Evolutionary conservation across 2,888 invertebrate species (phyloP).

Genomic region (Chydorus sphaericus): DNA sequence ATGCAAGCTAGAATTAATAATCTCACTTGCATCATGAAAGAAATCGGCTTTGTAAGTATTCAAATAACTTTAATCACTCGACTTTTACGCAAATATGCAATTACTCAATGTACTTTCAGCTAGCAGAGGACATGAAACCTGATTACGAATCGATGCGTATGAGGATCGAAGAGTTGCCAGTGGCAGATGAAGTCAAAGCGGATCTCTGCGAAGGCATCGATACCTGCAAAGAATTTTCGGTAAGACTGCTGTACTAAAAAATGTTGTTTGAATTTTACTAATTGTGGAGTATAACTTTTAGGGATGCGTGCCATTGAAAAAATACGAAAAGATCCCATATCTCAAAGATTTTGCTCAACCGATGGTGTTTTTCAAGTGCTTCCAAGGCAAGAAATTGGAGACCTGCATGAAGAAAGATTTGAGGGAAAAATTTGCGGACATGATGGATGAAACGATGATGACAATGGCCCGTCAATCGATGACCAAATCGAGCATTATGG

Average conservation of each 20-base stretch:
- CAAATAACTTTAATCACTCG: too few relatives aligned
- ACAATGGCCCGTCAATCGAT: background rate
- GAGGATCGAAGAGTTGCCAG: slow-evolving; percentile 43
- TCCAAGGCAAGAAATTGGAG: slow-evolving; percentile 12
- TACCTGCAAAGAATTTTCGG: slow-evolving; percentile 54
- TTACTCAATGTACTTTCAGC: slow-evolving; percentile 22
- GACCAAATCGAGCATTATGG: background rate
- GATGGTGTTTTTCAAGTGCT: slow-evolving; percentile 13
- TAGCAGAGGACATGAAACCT: slow-evolving; percentile 48
- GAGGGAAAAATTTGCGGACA: slow-evolving; percentile 8
- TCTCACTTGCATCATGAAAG: slow-evolving; percentile 55
- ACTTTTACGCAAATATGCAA: background rate
- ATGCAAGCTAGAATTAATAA: slow-evolving; percentile 40
- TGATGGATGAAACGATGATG: background rate
- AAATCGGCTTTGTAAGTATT: slow-evolving; percentile 42
- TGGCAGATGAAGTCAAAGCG: slow-evolving; percentile 42
- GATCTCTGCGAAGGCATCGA: slow-evolving; percentile 50
- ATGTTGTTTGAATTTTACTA: background rate
- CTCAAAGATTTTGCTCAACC: slow-evolving; percentile 10
- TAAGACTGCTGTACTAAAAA: slow-evolving; percentile 27
- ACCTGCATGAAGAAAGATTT: slow-evolving; percentile 16
- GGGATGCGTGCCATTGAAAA: slow-evolving; percentile 13
- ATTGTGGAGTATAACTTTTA: background rate
- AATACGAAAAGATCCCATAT: slow-evolving; percentile 7
- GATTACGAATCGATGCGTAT: slow-evolving; percentile 47